Evolutionary conservation across 1,140 invertebrate species (phyloP), one percentile per base, ranked within the genome.

Genomic region (Macrostomum lignano): DNA sequence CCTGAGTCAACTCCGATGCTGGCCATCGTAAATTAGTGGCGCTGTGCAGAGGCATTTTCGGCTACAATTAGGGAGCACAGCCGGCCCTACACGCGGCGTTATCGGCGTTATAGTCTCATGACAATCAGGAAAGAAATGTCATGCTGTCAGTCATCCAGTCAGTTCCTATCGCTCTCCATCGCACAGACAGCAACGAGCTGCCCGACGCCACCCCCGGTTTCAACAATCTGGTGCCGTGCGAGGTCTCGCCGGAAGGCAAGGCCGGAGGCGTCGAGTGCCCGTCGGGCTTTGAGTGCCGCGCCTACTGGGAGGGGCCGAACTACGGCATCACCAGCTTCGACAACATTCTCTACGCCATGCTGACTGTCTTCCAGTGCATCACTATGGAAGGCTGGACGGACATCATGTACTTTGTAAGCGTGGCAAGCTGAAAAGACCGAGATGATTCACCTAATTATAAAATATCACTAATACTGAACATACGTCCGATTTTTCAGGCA

Each of bases 341-440:
- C 64, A 96, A 99, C 67, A 98, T 99, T 60, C 86, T 82, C 47
- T 94, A 88, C 64, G 91, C 91, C 59, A 99, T 98, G 88, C 71
- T 99, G 58, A 99, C 91, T 40, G 91, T 99, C 61, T 99, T 99
- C 70, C 91, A 99, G 67, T 98, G 91, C 64, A 96, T 99, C 58
- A 99, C 91, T 47, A 98, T 96, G 88, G 91, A 99, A 69, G 91
- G 91, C 49, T 98, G 91, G 91, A 96, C 91, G 47, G 65, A 75
- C 59, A 86, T 96, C 62, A 71, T 98, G 59, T 98, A 98, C 69
- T 93, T 84, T 81, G 88, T 96, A 69, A 64, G 61, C n/a, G n/a
- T n/a, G n/a, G n/a, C n/a, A n/a, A n/a, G n/a, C n/a, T n/a, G n/a
- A n/a, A n/a, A n/a, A n/a, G n/a, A n/a, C n/a, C n/a, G n/a, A n/a